Evolutionary conservation across 1,140 invertebrate species (phyloP).

Genomic region (Pseudoatta argentina): DNA sequence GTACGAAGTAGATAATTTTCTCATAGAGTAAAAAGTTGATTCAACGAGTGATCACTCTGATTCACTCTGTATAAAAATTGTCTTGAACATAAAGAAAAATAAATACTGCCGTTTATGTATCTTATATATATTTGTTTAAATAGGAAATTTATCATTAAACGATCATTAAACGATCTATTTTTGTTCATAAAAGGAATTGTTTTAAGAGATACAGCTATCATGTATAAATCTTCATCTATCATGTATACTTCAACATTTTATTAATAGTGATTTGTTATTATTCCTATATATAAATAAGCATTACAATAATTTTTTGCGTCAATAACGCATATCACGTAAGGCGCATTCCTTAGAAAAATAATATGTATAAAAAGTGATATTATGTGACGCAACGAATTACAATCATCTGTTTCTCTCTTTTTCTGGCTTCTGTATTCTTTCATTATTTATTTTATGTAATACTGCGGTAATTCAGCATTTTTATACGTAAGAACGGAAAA

Average conservation of each 20-base stretch:
- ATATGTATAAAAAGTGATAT: conserved; percentile 59
- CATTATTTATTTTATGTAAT: conserved; percentile 40
- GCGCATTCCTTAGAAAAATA: conserved; percentile 47
- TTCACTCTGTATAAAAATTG: no score
- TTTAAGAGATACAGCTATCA: background rate
- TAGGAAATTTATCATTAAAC: conserved; percentile 1
- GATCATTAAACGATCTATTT: background rate
- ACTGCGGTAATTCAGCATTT: conserved; percentile 20
- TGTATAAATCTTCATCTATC: background rate
- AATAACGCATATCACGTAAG: background rate
- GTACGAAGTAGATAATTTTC: no score
- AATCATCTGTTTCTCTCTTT: background rate
- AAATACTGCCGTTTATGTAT: no score
- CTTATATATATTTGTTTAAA: background rate
- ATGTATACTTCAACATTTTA: background rate
- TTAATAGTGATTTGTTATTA: conserved; percentile 26
- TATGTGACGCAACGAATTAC: conserved; percentile 4
- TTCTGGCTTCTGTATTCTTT: conserved; percentile 26
- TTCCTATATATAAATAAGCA: background rate
- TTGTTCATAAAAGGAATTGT: background rate
- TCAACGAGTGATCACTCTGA: no score
- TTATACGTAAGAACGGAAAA: background rate
- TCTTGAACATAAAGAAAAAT: no score
- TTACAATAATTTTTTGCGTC: conserved; percentile 12
- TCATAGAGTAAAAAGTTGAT: no score